Evolutionary conservation across 2,113 vertebrate species (phyloP).

Genomic region (Protobothrops flavoviridis): DNA sequence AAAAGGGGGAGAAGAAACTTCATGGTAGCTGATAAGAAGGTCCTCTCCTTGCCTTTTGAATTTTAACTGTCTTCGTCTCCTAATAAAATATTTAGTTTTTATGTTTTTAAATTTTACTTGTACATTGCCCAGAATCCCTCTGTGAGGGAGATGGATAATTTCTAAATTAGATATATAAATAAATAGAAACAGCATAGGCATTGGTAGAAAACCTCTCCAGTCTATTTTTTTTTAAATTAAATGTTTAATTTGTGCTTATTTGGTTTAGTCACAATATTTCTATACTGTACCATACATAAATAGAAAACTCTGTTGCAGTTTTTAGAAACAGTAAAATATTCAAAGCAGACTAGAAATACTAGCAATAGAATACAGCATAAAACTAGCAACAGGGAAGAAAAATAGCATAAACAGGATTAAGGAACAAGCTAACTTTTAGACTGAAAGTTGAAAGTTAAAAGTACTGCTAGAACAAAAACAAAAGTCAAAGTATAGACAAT

Average conservation of each 20-base stretch:
- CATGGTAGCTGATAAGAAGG: neutral
- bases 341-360: neutral
- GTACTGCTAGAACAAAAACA: neutral
- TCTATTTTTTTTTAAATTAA: neutral
- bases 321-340: neutral
- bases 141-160: neutral
- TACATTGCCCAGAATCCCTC: neutral
- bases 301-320: neutral
- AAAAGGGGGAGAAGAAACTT: neutral
- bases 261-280: neutral
- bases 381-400: neutral
- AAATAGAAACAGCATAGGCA: neutral
- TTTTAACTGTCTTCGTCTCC: neutral
- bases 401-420: neutral
- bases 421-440: neutral
- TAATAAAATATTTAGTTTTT: neutral
- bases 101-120: neutral
- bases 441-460: neutral
- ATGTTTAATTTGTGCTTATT: neutral
- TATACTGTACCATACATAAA: neutral
- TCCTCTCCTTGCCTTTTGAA: neutral
- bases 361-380: neutral
- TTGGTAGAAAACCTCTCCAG: neutral
- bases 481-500: neutral
- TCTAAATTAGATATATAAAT: neutral